Evolutionary conservation across 1,140 invertebrate species (phyloP).

Genomic region (Saccostrea cuccullata): DNA sequence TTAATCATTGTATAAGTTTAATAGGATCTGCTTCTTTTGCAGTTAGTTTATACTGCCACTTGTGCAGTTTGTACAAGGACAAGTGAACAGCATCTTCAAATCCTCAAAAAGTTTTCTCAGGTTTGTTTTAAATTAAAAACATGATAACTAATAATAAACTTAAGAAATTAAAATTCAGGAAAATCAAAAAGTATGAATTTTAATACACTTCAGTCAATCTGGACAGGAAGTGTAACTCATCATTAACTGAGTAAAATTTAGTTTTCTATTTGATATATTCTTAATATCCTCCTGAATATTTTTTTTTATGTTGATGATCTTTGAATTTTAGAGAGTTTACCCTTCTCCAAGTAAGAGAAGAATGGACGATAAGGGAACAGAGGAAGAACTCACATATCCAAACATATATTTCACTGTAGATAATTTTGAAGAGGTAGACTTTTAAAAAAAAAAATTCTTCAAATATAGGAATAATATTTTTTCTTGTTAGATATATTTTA

Average conservation of each 20-base stretch:
- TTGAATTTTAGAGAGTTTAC: constrained; percentile 87
- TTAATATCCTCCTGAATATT: too few relatives aligned
- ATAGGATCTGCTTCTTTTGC: constrained; percentile 11
- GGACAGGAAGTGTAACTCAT: too few relatives aligned
- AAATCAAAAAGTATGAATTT: too few relatives aligned
- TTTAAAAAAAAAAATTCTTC: background rate
- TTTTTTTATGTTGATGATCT: background rate
- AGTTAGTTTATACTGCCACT: constrained; percentile 97
- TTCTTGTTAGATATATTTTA: background rate
- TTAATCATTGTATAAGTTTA: background rate
- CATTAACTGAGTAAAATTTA: too few relatives aligned
- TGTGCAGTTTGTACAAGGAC: constrained; percentile 98
- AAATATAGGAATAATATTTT: background rate
- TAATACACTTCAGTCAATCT: too few relatives aligned
- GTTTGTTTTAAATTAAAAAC: constrained; percentile 72
- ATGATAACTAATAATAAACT: background rate
- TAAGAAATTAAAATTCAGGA: too few relatives aligned
- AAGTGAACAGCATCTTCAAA: constrained; percentile 96
- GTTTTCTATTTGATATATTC: too few relatives aligned
- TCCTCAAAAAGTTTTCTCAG: constrained; percentile 94
- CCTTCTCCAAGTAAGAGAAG: constrained; percentile 95
- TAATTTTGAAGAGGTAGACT: constrained; percentile 96
- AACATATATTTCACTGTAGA: constrained; percentile 99
- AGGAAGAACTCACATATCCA: constrained; percentile 99
- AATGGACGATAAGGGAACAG: constrained; percentile 99